A percentile compares a stretch with the other conserved stretches of the same genome.
phyloP scores from a whole-genome alignment of 2,113 vertebrate genomes.

The Clarias batrachus region DNA sequence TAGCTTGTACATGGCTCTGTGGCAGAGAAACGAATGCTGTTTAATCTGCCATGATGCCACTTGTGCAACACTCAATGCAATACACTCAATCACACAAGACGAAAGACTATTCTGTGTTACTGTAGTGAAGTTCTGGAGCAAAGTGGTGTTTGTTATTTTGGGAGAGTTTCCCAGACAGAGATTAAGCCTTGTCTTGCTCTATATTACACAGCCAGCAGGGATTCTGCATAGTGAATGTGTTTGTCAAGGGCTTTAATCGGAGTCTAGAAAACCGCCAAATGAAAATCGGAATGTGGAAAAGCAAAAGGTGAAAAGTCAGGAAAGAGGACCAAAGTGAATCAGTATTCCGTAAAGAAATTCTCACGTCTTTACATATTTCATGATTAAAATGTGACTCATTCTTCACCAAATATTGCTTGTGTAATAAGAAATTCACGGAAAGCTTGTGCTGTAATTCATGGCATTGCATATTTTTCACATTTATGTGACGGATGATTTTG shows the following conservation, averaged over 20 bases:
- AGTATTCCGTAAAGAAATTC: conserved; percentile 30
- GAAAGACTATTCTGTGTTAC: conserved; percentile 9
- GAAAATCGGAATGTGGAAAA: conserved; percentile 8
- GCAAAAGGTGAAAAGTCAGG: conserved; percentile 2
- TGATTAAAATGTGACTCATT: conserved; percentile 57
- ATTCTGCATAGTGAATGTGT: conserved; percentile 29
- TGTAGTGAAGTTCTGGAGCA: conserved; percentile 23
- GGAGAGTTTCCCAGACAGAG: conserved; percentile 17
- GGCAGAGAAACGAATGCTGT: conserved; percentile 26
- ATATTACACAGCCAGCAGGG: conserved; percentile 16
- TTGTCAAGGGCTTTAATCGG: conserved; percentile 26
- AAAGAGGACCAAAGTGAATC: conserved; percentile 10
- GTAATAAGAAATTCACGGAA: conserved; percentile 52
- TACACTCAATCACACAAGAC: not conserved
- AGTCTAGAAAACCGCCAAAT: conserved; percentile 8
- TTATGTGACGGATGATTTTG: not conserved
- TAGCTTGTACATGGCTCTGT: conserved; percentile 29
- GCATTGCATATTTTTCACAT: conserved; percentile 22
- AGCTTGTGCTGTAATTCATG: conserved; percentile 49
- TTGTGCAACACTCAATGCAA: conserved; percentile 12
- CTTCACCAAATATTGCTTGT: conserved; percentile 41
- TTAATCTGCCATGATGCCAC: conserved; percentile 34
- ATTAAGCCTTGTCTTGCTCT: conserved; percentile 32
- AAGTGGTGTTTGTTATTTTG: conserved; percentile 22
- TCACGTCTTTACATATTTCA: conserved; percentile 44